Conservation (phyloP, 2,797 vertebrate species). For the Sebastes melanostomus region DNA sequence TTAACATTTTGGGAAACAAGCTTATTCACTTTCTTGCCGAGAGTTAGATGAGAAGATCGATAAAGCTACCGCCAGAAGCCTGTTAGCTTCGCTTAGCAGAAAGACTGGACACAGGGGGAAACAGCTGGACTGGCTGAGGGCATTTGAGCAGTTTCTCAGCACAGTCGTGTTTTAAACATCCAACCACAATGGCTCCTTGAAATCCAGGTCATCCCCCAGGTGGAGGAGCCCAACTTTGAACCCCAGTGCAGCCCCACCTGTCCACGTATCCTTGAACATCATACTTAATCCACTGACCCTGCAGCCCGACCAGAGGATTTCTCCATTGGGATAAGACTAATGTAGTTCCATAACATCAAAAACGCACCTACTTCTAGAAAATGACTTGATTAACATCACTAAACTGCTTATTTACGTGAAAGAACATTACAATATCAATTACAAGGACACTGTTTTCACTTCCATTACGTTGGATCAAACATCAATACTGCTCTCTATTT, state of each 20-base stretch:
- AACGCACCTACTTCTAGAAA: constrained; percentile 6
- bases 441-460: constrained; percentile 34
- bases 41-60: neutral
- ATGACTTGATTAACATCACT: constrained; percentile 34
- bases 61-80: neutral
- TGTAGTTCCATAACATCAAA: neutral
- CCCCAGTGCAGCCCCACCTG: constrained; percentile 32
- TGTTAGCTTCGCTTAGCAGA: neutral
- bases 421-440: constrained; percentile 45
- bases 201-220: constrained; percentile 67
- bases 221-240: constrained; percentile 48
- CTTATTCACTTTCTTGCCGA: neutral
- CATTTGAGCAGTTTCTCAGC: constrained; percentile 24
- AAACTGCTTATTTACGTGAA: constrained; percentile 24
- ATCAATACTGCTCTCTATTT: constrained; percentile 56
- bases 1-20: neutral
- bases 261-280: constrained; percentile 58
- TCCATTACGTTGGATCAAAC: constrained; percentile 42
- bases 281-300: constrained; percentile 54
- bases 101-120: neutral
- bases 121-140: neutral
- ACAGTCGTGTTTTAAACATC: constrained; percentile 37
- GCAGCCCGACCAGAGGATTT: constrained; percentile 33
- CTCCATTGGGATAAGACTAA: constrained; percentile 1
- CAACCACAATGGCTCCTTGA: constrained; percentile 35